Conservation (phyloP, 1,140 invertebrate genomes). For the Hylyphantes graminicola region DNA sequence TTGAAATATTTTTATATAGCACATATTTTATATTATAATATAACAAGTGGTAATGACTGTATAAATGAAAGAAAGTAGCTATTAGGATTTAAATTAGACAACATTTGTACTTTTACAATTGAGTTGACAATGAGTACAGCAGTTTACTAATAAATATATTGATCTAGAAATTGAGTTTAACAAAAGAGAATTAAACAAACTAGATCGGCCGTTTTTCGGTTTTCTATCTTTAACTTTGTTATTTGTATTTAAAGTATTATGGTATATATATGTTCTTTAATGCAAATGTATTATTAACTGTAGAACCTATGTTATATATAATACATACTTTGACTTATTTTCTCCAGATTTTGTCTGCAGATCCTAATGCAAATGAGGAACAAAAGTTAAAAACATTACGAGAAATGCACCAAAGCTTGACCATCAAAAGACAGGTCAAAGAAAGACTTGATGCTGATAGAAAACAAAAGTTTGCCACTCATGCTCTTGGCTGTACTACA, state of each 20-base stretch:
- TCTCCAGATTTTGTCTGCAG: constrained; percentile 25
- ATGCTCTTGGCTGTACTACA: neutral
- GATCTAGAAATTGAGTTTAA: no score
- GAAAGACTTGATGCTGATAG: constrained; percentile 44
- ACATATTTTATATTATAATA: no score
- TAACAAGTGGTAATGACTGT: no score
- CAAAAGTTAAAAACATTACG: constrained; percentile 40
- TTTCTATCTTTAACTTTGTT: neutral
- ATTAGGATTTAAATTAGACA: no score
- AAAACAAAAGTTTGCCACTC: constrained; percentile 11
- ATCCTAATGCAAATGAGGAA: constrained; percentile 23
- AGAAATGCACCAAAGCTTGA: constrained; percentile 48
- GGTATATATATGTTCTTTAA: neutral
- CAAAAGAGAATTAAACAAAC: no score
- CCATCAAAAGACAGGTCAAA: constrained; percentile 43
- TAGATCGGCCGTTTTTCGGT: no score
- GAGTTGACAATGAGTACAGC: no score
- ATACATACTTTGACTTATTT: neutral
- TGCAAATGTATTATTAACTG: neutral
- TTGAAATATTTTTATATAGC: no score
- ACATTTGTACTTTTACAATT: no score
- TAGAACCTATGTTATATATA: neutral
- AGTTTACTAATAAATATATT: no score
- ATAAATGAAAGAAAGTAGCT: no score
- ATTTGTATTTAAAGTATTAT: neutral